These are phyloP conservation scores for Antheraea assamensis DNA, from an alignment of 2,888 invertebrate species.

Conservation along the genomic window DNA sequence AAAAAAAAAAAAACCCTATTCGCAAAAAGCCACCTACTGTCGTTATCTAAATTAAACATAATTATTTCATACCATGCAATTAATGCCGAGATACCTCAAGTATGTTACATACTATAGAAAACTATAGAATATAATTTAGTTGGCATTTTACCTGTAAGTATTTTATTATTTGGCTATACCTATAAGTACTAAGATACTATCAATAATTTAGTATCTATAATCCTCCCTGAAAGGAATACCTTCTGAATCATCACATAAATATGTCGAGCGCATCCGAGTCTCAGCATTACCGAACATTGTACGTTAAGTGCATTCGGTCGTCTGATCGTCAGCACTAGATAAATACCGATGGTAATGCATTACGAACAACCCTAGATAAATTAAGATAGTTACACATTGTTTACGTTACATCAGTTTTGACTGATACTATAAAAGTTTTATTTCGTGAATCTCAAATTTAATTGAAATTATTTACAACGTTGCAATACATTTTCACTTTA, in stretches of 20 bases:
- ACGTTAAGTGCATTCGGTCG: constrained; percentile 59
- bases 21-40: background rate
- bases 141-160: background rate
- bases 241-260: constrained; percentile 25
- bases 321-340: constrained; percentile 43
- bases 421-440: background rate
- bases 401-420: background rate
- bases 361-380: constrained; percentile 25
- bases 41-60: background rate
- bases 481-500: background rate
- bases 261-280: constrained; percentile 28
- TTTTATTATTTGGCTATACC: background rate
- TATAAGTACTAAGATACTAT: background rate
- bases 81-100: constrained; percentile 24
- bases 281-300: constrained; percentile 42
- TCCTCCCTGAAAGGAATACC: background rate
- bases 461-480: too few relatives aligned
- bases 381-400: constrained; percentile 19
- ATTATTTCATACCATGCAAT: constrained; percentile 15
- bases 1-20: too few relatives aligned
- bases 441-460: too few relatives aligned
- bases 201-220: background rate
- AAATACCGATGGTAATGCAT: constrained; percentile 44
- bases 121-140: too few relatives aligned
- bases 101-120: constrained; percentile 46